These are phyloP conservation scores for Excalfactoria chinensis DNA, from an alignment of 2,113 vertebrate genomes.

Conservation along the genomic window DNA sequence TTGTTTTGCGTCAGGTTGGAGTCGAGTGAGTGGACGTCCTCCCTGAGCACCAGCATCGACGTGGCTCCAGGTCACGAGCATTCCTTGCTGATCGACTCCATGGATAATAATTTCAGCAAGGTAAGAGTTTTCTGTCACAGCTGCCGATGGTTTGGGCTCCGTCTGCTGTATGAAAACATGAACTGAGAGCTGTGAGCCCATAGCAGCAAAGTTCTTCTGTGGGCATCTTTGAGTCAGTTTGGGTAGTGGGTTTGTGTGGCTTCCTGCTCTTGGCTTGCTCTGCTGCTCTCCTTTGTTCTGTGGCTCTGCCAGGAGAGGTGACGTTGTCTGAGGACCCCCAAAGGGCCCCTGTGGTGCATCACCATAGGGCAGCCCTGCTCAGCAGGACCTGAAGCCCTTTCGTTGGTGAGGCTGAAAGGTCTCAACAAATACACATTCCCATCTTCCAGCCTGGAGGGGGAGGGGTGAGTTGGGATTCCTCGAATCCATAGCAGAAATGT, in stretches of 20 bases:
- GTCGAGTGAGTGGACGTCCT: constrained; percentile 76
- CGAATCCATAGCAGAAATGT: neutral
- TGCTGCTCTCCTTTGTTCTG: neutral
- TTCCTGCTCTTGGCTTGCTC: neutral
- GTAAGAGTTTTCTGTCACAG: constrained; percentile 74
- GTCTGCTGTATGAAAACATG: neutral
- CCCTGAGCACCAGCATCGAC: constrained; percentile 68
- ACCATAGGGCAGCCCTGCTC: neutral
- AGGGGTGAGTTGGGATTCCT: neutral
- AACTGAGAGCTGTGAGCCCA: neutral
- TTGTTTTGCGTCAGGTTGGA: constrained; percentile 74
- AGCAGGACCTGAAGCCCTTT: neutral
- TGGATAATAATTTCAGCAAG: constrained; percentile 77
- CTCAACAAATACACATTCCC: neutral
- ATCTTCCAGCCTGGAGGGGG: neutral
- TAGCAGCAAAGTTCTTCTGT: neutral
- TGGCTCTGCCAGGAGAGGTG: neutral
- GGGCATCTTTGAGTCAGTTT: neutral
- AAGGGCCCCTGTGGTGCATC: neutral
- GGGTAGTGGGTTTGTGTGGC: neutral
- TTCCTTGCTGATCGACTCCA: constrained; percentile 82
- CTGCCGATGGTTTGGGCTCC: neutral
- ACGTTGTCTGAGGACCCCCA: neutral
- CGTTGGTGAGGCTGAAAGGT: neutral
- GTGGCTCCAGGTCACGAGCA: constrained; percentile 78